Conservation (phyloP, 2,888 invertebrate genomes). For the Flexamia atlantica region DNA sequence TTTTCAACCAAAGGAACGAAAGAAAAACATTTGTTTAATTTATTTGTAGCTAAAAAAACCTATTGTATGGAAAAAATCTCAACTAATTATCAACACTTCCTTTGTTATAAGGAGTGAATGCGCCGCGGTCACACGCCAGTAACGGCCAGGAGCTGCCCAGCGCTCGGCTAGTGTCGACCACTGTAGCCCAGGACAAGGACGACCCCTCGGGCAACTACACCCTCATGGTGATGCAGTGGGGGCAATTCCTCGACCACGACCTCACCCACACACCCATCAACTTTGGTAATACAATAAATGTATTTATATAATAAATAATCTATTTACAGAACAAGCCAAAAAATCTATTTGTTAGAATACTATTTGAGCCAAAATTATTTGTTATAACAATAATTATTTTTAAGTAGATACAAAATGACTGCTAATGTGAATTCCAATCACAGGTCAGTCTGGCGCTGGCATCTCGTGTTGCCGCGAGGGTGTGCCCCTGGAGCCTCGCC, state of each 20-base stretch:
- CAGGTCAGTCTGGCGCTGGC: conserved; percentile 72
- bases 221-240: conserved; percentile 78
- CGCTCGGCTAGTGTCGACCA: conserved; percentile 75
- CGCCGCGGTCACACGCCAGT: conserved; percentile 81
- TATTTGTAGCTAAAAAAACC: too few relatives aligned
- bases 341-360: too few relatives aligned
- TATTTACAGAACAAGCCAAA: too few relatives aligned
- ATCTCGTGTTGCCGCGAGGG: conserved; percentile 74
- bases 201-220: conserved; percentile 76
- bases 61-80: too few relatives aligned
- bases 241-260: conserved; percentile 79
- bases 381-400: too few relatives aligned
- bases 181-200: conserved; percentile 71
- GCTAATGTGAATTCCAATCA: too few relatives aligned
- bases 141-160: conserved; percentile 77
- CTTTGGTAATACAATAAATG: conserved; percentile 73
- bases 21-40: too few relatives aligned
- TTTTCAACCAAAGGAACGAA: too few relatives aligned
- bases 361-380: too few relatives aligned
- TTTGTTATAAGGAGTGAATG: conserved; percentile 78
- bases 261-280: conserved; percentile 78
- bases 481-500: conserved; percentile 69
- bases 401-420: too few relatives aligned
- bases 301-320: too few relatives aligned
- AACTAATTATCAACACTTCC: too few relatives aligned